Conservation (phyloP, 2,888 invertebrate genomes). For the Kryphioiulus occultus region DNA sequence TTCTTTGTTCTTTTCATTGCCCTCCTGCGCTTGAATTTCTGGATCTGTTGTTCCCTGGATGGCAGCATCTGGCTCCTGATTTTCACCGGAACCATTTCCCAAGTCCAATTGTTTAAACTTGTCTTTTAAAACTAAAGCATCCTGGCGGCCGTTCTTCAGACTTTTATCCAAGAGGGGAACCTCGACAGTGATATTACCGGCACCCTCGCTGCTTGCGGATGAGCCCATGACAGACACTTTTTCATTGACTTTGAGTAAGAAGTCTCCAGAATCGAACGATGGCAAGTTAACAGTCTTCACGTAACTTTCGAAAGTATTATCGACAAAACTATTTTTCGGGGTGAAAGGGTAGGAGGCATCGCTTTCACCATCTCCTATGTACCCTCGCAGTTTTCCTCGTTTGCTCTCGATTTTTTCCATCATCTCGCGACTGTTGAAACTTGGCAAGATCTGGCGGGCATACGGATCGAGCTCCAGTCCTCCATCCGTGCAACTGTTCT, state of each 20-base stretch:
- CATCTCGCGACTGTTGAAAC: constrained; percentile 64
- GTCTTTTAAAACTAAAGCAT: constrained; percentile 14
- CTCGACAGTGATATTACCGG: constrained; percentile 33
- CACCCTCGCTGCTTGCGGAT: not conserved
- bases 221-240: constrained; percentile 49
- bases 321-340: constrained; percentile 62
- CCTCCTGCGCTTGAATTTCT: not conserved
- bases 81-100: not conserved
- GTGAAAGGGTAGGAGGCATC: constrained; percentile 60
- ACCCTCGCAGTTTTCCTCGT: constrained; percentile 60
- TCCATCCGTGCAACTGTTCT: constrained; percentile 61
- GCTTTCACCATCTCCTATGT: constrained; percentile 56
- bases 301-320: constrained; percentile 58
- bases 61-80: not conserved
- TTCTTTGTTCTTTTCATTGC: constrained; percentile 37
- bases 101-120: constrained; percentile 6
- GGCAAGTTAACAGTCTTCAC: constrained; percentile 54
- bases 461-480: constrained; percentile 56
- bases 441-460: constrained; percentile 59
- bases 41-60: not conserved
- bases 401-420: constrained; percentile 63
- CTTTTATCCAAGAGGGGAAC: constrained; percentile 26
- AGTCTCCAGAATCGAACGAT: constrained; percentile 54
- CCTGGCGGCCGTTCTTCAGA: not conserved
- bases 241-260: constrained; percentile 54